Percentiles rank a stretch among this genome's conserved stretches.
These are phyloP conservation scores for Galleria mellonella DNA, from an alignment of 1,140 invertebrate genomes.

Conservation along the genomic window DNA sequence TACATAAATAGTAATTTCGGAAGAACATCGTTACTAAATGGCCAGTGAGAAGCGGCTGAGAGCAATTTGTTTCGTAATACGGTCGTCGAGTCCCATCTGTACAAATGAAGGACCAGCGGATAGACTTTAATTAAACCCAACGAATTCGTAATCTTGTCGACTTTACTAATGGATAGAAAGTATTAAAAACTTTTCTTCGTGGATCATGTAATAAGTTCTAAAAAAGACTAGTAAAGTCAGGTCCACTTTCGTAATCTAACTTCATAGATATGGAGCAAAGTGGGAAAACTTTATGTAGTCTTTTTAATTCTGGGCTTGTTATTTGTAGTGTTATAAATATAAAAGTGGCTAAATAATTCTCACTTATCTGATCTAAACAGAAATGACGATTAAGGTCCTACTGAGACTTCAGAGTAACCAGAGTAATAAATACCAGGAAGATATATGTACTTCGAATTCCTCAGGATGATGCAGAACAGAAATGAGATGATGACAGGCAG, in stretches of 20 bases:
- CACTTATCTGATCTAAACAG: too few species aligned
- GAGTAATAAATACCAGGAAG: too few species aligned
- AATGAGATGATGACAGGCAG: conserved; percentile 4
- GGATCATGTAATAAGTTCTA: too few species aligned
- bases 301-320: neutral
- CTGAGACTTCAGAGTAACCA: too few species aligned
- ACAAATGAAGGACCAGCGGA: conserved; percentile 62
- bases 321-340: too few species aligned
- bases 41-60: conserved; percentile 25
- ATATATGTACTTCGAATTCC: too few species aligned
- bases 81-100: conserved; percentile 45
- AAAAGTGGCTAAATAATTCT: too few species aligned
- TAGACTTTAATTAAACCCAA: conserved; percentile 61
- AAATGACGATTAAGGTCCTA: too few species aligned
- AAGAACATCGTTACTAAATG: conserved; percentile 29
- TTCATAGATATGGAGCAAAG: too few species aligned
- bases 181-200: neutral
- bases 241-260: neutral
- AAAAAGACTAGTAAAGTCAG: neutral
- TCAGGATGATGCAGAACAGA: neutral
- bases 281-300: neutral
- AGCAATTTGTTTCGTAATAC: conserved; percentile 60
- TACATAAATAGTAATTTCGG: conserved; percentile 31
- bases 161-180: conserved; percentile 12
- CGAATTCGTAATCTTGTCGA: conserved; percentile 44